Percentiles rank a stretch among this genome's conserved stretches.
phyloP scores from a whole-genome alignment of 2,888 invertebrate species.

The Lochmaea crataegi region DNA sequence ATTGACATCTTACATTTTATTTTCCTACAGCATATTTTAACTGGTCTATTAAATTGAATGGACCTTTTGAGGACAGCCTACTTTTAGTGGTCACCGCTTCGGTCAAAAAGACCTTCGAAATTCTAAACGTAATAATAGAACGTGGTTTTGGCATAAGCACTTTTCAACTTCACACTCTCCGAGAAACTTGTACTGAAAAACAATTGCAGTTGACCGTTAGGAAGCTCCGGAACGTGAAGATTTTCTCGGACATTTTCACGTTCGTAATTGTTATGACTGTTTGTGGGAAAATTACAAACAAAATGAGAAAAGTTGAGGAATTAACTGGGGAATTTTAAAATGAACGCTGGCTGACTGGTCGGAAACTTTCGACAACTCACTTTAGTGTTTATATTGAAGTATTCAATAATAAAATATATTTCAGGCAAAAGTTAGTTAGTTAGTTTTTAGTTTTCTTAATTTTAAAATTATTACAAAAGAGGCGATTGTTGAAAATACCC shows the following conservation, averaged over 20 bases:
- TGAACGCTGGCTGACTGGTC: not conserved
- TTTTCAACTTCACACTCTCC: slow-evolving; percentile 33
- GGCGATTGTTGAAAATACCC: too few relatives aligned
- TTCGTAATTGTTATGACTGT: slow-evolving; percentile 18
- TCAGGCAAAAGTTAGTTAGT: too few relatives aligned
- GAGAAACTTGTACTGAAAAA: slow-evolving; percentile 34
- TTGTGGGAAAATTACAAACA: slow-evolving; percentile 4
- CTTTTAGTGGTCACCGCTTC: slow-evolving; percentile 4
- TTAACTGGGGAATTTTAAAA: not conserved
- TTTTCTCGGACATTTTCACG: slow-evolving; percentile 27
- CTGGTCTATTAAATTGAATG: not conserved
- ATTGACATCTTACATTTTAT: not conserved
- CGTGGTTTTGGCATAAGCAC: slow-evolving; percentile 29
- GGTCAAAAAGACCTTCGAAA: slow-evolving; percentile 16
- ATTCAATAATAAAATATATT: too few relatives aligned
- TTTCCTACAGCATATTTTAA: not conserved
- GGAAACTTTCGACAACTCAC: too few relatives aligned
- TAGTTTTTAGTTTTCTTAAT: too few relatives aligned
- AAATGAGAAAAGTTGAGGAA: slow-evolving; percentile 11
- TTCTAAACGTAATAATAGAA: slow-evolving; percentile 16
- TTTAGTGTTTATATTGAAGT: too few relatives aligned
- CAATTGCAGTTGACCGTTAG: slow-evolving; percentile 33
- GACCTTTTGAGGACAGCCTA: not conserved
- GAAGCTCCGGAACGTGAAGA: slow-evolving; percentile 28
- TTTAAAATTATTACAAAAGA: too few relatives aligned